Base-by-base conservation (phyloP, 2,113 vertebrate species). In the Heterotis niloticus region DNA sequence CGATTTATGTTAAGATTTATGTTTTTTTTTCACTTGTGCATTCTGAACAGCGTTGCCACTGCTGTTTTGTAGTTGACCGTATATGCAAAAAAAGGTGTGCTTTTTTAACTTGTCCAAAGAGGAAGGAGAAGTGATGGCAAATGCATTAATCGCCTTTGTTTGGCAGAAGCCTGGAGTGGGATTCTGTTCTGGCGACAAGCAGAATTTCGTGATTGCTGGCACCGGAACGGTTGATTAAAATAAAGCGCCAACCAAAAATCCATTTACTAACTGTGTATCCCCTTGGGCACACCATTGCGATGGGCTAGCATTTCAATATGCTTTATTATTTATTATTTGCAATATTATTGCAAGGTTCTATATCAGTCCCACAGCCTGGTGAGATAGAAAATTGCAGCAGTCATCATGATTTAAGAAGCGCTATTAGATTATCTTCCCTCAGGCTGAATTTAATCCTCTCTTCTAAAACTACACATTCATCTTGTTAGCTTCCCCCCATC, bases 371-470 rank as follows among this genome's bases (percentile, higher is more conserved):
- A 78, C 29, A n/a, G 70, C 11, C 59, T 34, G 51, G 23, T 56
- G 24, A 66, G 54, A 87, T 87, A 82, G 90, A 76, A 71, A 85
- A 91, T 88, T 90, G 90, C 90, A 85, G 85, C 85, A 87, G 88
- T 91, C 90, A 90, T 90, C 88, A 79, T 87, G 91, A 83, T 90
- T 89, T 89, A 91, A 91, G 83, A 74, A 79, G 84, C 83, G 79
- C 89, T 88, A 85, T 92, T 91, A 89, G 91, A 90, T 90, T 90
- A 84, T 88, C 86, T 86, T 92, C 94, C 87, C 92, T 85, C 78
- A 88, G 94, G 94, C 93, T 85, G 88, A 89, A 81, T 90, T 85
- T 95, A 94, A 96, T 95, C 93, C 91, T 88, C 92, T 95, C 92
- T 93, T 91, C 92, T 87, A 90, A 95, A 94, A 91, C 84, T 83